A percentile compares a stretch with the other conserved stretches of the same genome.
Evolutionary conservation across 2,888 invertebrate species (phyloP).

Genomic region (Margaritifera margaritifera): DNA sequence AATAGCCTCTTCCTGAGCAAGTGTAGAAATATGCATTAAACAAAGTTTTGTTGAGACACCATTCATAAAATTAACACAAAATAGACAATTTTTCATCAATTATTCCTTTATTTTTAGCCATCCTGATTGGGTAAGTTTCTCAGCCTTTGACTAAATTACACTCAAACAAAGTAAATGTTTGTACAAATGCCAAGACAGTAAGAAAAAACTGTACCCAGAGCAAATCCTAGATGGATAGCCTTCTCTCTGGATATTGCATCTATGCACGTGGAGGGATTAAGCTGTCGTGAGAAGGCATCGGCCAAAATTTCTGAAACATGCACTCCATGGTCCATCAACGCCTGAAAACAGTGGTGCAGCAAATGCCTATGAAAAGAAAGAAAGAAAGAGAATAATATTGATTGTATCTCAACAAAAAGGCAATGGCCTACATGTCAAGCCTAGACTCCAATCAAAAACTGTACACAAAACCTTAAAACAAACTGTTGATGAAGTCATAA

Average conservation of each 20-base stretch:
- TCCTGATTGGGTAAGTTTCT: too few relatives aligned
- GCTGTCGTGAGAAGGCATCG: conserved; percentile 60
- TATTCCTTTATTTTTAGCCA: too few relatives aligned
- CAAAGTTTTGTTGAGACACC: too few relatives aligned
- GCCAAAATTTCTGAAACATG: conserved; percentile 75
- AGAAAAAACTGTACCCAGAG: conserved; percentile 60
- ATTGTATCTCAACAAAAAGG: neutral
- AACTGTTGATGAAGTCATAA: too few relatives aligned
- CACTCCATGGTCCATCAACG: conserved; percentile 80
- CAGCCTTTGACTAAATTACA: too few relatives aligned
- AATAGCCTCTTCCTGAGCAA: too few relatives aligned
- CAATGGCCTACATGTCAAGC: neutral
- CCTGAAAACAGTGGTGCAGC: conserved; percentile 82
- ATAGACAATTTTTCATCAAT: too few relatives aligned
- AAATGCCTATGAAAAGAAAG: conserved; percentile 73
- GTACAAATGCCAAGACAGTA: neutral
- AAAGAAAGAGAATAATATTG: neutral
- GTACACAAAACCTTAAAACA: too few relatives aligned
- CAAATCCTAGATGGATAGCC: conserved; percentile 67
- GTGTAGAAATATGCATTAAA: too few relatives aligned
- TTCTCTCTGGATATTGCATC: conserved; percentile 49
- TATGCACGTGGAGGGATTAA: conserved; percentile 31
- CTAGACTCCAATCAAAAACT: too few relatives aligned
- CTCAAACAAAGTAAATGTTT: too few relatives aligned
- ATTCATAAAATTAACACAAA: too few relatives aligned